Evolutionary conservation across 2,888 invertebrate species (phyloP).

Genomic region (Drosophila greeni): DNA sequence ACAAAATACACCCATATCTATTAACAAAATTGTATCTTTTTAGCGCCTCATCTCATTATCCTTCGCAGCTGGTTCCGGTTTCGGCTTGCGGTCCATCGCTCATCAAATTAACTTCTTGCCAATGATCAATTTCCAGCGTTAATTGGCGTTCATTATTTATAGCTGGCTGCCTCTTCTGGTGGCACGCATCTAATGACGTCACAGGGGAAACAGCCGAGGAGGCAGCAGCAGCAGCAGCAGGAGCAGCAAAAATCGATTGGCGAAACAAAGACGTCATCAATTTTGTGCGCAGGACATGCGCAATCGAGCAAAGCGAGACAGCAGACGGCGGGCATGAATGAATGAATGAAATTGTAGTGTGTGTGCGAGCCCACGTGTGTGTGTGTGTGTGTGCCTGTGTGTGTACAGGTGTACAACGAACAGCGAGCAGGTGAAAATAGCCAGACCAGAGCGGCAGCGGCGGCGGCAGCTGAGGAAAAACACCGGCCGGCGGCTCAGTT

Average conservation of each 20-base stretch:
- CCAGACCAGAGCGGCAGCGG: slow-evolving; percentile 32
- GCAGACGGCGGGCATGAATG: slow-evolving; percentile 43
- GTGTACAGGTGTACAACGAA: background rate
- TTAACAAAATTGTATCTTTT: background rate
- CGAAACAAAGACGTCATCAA: slow-evolving; percentile 72
- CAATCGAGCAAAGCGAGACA: slow-evolving; percentile 38
- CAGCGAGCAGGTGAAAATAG: slow-evolving; percentile 18
- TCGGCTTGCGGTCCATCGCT: slow-evolving; percentile 16
- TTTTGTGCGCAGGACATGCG: slow-evolving; percentile 46
- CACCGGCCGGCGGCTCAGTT: slow-evolving; percentile 46
- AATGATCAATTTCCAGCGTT: slow-evolving; percentile 52
- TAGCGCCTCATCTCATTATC: slow-evolving; percentile 14
- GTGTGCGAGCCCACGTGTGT: background rate
- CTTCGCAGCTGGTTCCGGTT: slow-evolving; percentile 7
- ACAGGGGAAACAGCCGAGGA: slow-evolving; percentile 16
- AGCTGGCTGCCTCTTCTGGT: slow-evolving; percentile 30
- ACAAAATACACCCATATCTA: too few species aligned
- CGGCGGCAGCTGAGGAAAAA: slow-evolving; percentile 22
- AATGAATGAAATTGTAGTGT: slow-evolving; percentile 32
- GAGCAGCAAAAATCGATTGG: slow-evolving; percentile 48
- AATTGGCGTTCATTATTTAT: slow-evolving; percentile 65
- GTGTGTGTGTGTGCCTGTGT: background rate
- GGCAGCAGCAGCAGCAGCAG: slow-evolving; percentile 7
- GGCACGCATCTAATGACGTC: slow-evolving; percentile 30
- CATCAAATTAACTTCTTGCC: slow-evolving; percentile 33